Conservation (phyloP, 2,888 invertebrate genomes). For the Chaetogeoica ovagalla region DNA sequence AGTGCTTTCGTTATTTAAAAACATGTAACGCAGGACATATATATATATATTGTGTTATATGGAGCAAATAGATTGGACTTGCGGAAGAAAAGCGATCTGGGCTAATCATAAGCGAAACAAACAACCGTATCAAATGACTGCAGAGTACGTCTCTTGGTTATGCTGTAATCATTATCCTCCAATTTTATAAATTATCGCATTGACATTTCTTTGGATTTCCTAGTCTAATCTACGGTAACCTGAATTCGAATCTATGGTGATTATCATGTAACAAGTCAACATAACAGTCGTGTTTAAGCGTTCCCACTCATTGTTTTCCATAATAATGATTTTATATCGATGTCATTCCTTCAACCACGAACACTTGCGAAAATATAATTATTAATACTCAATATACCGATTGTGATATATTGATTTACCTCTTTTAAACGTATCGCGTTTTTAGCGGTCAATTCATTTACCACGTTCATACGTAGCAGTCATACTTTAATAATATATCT, state of each 20-base stretch:
- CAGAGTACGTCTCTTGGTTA: constrained; percentile 35
- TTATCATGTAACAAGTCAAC: constrained; percentile 17
- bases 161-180: constrained; percentile 41
- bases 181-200: constrained; percentile 40
- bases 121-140: constrained; percentile 49
- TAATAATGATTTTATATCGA: not conserved
- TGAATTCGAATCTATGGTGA: constrained; percentile 22
- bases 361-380: not conserved
- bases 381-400: not conserved
- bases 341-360: not conserved
- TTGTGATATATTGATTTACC: not conserved
- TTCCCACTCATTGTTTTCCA: not conserved
- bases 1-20: not conserved
- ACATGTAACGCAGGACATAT: constrained; percentile 1
- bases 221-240: constrained; percentile 43
- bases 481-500: not conserved
- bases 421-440: too few relatives aligned
- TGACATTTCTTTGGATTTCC: constrained; percentile 35
- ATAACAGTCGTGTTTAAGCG: not conserved
- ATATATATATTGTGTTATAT: constrained; percentile 46
- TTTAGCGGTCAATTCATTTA: too few relatives aligned
- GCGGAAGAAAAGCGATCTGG: constrained; percentile 53
- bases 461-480: not conserved
- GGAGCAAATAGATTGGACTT: constrained; percentile 46
- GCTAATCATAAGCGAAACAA: constrained; percentile 48